Evolutionary conservation across 2,797 vertebrate genomes (phyloP).

Genomic region (Zonotrichia albicollis): DNA sequence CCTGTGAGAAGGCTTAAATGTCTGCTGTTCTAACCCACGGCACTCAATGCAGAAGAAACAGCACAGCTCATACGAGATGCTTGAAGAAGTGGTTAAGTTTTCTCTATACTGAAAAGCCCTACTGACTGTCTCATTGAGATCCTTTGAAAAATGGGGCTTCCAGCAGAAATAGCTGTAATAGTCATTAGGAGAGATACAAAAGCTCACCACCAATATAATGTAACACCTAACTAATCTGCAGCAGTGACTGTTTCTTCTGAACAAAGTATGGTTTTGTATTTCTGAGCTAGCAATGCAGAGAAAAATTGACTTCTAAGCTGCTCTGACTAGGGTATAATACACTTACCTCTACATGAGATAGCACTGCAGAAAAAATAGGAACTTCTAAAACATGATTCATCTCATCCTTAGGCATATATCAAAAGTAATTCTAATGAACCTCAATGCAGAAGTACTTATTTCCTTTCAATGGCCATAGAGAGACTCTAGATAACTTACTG

Average conservation of each 20-base stretch:
- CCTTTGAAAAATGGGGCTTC: not conserved
- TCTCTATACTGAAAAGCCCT: not conserved
- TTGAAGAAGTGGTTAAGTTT: not conserved
- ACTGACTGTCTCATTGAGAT: not conserved
- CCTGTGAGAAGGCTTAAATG: not conserved
- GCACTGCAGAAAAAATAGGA: not conserved
- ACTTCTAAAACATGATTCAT: constrained; percentile 1
- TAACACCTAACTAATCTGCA: not conserved
- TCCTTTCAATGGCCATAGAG: not conserved
- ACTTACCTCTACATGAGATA: not conserved
- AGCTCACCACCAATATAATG: not conserved
- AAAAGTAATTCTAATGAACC: constrained; percentile 1
- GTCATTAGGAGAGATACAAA: not conserved
- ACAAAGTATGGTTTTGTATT: not conserved
- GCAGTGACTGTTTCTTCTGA: not conserved
- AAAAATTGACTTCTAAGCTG: not conserved
- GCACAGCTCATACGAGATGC: not conserved
- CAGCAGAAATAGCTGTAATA: not conserved
- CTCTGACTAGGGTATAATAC: not conserved
- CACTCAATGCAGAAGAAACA: not conserved
- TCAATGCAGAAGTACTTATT: not conserved
- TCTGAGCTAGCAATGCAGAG: not conserved
- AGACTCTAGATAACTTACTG: not conserved
- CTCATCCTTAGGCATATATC: not conserved
- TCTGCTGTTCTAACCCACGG: not conserved